These are phyloP conservation scores for Enteromius trimaculatus DNA, from an alignment of 2,797 vertebrate genomes.

Conservation along the genomic window DNA sequence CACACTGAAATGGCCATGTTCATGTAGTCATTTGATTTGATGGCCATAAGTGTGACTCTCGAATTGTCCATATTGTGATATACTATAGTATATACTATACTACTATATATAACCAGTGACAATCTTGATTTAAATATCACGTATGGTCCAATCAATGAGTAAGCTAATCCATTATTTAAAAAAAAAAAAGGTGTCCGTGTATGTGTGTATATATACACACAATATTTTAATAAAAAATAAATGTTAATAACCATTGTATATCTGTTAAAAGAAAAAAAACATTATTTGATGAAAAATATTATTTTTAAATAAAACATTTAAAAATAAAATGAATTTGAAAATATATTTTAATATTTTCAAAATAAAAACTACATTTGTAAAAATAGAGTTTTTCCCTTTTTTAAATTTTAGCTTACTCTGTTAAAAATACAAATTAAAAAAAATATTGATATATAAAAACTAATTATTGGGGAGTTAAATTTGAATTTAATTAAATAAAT, in stretches of 20 bases:
- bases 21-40: not conserved
- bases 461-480: too few species aligned
- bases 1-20: not conserved
- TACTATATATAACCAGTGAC: too few species aligned
- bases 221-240: not conserved
- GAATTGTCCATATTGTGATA: not conserved
- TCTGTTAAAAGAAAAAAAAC: not conserved
- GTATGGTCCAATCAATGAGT: not conserved
- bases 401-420: not conserved
- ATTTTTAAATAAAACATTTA: not conserved
- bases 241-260: not conserved
- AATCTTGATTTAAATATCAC: not conserved
- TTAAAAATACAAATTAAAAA: not conserved
- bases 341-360: not conserved
- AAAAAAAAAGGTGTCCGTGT: too few species aligned
- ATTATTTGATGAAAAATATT: not conserved
- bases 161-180: not conserved
- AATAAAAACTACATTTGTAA: too few species aligned
- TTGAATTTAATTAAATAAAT: too few species aligned
- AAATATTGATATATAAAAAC: not conserved
- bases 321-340: not conserved
- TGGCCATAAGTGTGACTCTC: not conserved
- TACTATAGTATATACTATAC: not conserved
- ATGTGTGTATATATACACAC: too few species aligned
- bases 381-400: not conserved